phyloP scores from a whole-genome alignment of 64 coral and sea anemone genomes.

The Platygyra sinensis region DNA sequence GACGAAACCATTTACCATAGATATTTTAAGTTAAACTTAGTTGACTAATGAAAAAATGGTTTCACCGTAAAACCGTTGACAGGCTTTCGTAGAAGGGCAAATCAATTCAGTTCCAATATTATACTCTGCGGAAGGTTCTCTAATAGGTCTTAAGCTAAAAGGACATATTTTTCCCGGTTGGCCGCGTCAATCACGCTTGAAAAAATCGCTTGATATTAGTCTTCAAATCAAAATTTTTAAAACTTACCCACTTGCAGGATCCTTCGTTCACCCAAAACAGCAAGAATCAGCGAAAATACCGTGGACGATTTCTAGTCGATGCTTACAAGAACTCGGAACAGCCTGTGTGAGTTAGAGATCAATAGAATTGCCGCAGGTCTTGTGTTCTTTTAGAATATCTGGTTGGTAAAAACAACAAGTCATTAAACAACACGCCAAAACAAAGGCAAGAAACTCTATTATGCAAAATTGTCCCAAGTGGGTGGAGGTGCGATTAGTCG shows the following conservation, averaged over 20 bases:
- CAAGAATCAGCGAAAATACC: not conserved
- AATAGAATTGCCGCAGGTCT: slow-evolving; percentile 5
- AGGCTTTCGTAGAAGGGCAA: no score
- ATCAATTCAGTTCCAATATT: no score
- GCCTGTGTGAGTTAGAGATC: slow-evolving; percentile 2
- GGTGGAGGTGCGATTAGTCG: slow-evolving; percentile 5
- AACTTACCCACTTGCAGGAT: not conserved
- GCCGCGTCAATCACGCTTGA: not conserved
- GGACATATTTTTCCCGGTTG: not conserved
- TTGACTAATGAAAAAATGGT: no score
- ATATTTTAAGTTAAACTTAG: no score
- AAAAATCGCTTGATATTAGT: not conserved
- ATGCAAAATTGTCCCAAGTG: not conserved
- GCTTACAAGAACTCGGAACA: not conserved
- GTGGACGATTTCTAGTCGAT: not conserved
- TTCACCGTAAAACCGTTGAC: no score
- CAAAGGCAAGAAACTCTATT: not conserved
- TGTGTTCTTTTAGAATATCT: not conserved
- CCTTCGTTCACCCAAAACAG: not conserved
- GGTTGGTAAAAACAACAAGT: slow-evolving; percentile 35
- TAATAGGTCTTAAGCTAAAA: no score
- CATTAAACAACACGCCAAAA: slow-evolving; percentile 17
- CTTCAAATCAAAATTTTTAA: not conserved
- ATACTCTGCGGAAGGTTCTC: no score
- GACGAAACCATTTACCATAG: no score